A percentile compares a stretch with the other conserved stretches of the same genome.
Conservation (phyloP, 2,113 vertebrate genomes). For the Pygoscelis adeliae region DNA sequence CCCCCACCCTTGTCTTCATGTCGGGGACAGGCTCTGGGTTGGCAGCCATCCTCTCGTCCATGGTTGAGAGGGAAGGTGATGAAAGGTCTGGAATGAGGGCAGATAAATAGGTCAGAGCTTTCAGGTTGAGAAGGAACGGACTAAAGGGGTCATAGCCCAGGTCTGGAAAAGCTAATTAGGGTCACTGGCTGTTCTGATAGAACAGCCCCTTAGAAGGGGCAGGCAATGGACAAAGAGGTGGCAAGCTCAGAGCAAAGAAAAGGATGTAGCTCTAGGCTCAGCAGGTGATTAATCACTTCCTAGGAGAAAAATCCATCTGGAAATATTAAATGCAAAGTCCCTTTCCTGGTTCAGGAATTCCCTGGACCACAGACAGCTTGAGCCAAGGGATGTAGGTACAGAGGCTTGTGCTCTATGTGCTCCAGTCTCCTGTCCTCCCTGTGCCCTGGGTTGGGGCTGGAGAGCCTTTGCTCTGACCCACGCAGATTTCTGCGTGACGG, state of each 20-base stretch:
- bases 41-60: neutral
- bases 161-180: neutral
- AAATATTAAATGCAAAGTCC: neutral
- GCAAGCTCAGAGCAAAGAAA: neutral
- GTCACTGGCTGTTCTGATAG: neutral
- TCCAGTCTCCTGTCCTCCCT: neutral
- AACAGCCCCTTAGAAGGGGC: neutral
- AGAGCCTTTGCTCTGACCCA: neutral
- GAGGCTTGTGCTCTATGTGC: neutral
- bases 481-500: neutral
- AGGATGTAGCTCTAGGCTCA: neutral
- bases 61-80: neutral
- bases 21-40: neutral
- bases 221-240: neutral
- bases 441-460: neutral
- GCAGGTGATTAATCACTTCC: neutral
- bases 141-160: neutral
- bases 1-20: neutral
- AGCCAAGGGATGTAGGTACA: neutral
- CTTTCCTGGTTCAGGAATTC: neutral
- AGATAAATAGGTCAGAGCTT: conserved; percentile 37
- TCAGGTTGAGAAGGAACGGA: neutral
- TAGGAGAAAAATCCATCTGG: neutral
- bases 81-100: neutral
- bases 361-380: neutral